Evolutionary conservation across 2,113 vertebrate species (phyloP), one percentile per base, ranked within the genome.

Genomic region (Phoxinus phoxinus): DNA sequence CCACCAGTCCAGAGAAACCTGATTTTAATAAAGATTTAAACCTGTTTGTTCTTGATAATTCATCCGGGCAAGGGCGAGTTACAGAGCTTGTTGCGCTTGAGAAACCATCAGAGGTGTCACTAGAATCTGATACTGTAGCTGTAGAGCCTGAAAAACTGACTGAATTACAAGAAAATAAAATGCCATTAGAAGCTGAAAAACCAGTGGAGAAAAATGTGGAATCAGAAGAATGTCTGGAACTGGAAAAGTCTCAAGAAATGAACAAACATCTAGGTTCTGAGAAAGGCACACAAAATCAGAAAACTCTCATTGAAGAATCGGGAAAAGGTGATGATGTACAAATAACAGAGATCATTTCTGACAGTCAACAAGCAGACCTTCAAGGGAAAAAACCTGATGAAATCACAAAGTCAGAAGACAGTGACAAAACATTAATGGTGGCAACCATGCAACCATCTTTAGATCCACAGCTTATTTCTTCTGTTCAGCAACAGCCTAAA

Each of bases 401-500:
- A 87, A 71, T 80, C 27, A 72, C 90, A 17, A 85, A 90, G 73
- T 53, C 37, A 10, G 53, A 37, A 51, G 86, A 87, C 80, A 76
- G 32, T 59, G 84, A 81, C 30, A 82, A 82, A 30, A 30, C 63
- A 59, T 76, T 69, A 86, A 69, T 37, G 51, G 75, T 87, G 72
- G 73, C 86, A n/a, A 87, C 87, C 79, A 21, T 17, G 44, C 88
- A 82, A 27, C 69, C 75, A 73, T 23, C 73, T 30, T 77, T 69
- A 72, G 87, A 90, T 23, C 15, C 67, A 35, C 25, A 48, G 19
- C n/a, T 69, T 41, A 41, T 35, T 30, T 32, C 48, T 9, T 25
- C 37, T 82, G 72, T 75, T 81, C 77, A 83, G 32, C 84, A 56
- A 78, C 90, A 90, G 10, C 86, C 85, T 4, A 89, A 35, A 58